A percentile compares a stretch with the other conserved stretches of the same genome.
Evolutionary conservation across 1,140 invertebrate species (phyloP).

Genomic region (Colletes gigas): DNA sequence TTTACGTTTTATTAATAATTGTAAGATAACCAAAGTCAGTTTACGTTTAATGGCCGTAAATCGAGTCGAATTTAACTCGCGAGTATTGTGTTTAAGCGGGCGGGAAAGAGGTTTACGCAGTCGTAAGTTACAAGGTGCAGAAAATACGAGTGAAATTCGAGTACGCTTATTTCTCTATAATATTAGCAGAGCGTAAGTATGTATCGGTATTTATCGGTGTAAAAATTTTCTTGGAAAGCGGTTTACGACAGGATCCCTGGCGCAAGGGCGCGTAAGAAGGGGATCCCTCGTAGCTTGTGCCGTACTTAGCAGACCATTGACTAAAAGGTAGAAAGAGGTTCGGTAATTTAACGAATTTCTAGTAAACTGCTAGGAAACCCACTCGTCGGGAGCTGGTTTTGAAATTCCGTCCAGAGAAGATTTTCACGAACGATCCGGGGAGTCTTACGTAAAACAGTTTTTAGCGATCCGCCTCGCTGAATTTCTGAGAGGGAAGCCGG

Average conservation of each 20-base stretch:
- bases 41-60: too few relatives aligned
- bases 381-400: neutral
- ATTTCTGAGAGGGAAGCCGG: neutral
- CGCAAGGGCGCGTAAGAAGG: neutral
- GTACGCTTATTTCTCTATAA: constrained; percentile 16
- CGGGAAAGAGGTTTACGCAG: constrained; percentile 42
- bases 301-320: constrained; percentile 17
- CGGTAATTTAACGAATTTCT: constrained; percentile 10
- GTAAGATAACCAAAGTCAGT: too few relatives aligned
- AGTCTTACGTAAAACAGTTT: neutral
- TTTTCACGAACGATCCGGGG: neutral
- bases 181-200: neutral
- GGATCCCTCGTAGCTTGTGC: neutral
- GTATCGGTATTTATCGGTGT: constrained; percentile 20
- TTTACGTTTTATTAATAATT: too few relatives aligned
- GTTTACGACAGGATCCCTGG: neutral
- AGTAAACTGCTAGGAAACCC: neutral
- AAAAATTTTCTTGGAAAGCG: constrained; percentile 3
- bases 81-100: constrained; percentile 19
- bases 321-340: constrained; percentile 7
- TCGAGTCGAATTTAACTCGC: too few relatives aligned
- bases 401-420: neutral
- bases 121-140: constrained; percentile 18
- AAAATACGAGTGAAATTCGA: constrained; percentile 23
- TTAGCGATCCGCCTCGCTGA: neutral